Percentiles rank a stretch among this genome's conserved stretches.
Evolutionary conservation across 2,888 invertebrate genomes (phyloP).

Genomic region (Drosophila mayaguana): DNA sequence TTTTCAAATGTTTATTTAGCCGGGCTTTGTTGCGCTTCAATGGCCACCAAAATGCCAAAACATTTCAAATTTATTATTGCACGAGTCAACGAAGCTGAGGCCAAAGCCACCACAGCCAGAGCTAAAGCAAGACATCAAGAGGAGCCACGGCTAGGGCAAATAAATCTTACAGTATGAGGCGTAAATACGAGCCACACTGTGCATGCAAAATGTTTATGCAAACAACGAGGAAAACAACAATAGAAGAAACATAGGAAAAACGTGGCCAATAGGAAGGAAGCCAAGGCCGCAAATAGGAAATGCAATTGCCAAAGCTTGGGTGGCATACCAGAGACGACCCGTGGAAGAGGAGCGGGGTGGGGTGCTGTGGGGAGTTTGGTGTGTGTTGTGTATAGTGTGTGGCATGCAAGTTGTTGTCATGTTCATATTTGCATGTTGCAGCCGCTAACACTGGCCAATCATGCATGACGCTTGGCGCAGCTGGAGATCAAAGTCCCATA

Average conservation of each 20-base stretch:
- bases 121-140: slow-evolving; percentile 40
- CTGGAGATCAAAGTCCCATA: slow-evolving; percentile 16
- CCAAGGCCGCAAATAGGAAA: slow-evolving; percentile 75
- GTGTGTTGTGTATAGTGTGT: too few relatives aligned
- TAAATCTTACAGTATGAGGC: slow-evolving; percentile 42
- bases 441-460: slow-evolving; percentile 8
- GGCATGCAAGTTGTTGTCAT: slow-evolving; percentile 35
- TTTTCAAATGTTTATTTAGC: slow-evolving; percentile 46
- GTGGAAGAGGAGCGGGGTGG: not conserved
- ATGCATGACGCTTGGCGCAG: slow-evolving; percentile 43
- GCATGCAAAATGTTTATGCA: slow-evolving; percentile 64
- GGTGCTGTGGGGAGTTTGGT: not conserved
- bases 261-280: slow-evolving; percentile 59
- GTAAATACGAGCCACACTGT: slow-evolving; percentile 14
- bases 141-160: slow-evolving; percentile 43
- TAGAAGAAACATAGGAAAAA: slow-evolving; percentile 4
- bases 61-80: slow-evolving; percentile 67
- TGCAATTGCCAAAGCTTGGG: slow-evolving; percentile 50
- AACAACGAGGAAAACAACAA: slow-evolving; percentile 42
- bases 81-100: slow-evolving; percentile 45
- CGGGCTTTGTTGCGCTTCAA: slow-evolving; percentile 53
- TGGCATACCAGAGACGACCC: slow-evolving; percentile 39
- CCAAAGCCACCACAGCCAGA: not conserved
- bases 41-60: slow-evolving; percentile 34
- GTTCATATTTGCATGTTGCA: slow-evolving; percentile 43